Evolutionary conservation across 2,113 vertebrate species (phyloP), one percentile per base, ranked within the genome.

Genomic region (Trematocara macrostoma): DNA sequence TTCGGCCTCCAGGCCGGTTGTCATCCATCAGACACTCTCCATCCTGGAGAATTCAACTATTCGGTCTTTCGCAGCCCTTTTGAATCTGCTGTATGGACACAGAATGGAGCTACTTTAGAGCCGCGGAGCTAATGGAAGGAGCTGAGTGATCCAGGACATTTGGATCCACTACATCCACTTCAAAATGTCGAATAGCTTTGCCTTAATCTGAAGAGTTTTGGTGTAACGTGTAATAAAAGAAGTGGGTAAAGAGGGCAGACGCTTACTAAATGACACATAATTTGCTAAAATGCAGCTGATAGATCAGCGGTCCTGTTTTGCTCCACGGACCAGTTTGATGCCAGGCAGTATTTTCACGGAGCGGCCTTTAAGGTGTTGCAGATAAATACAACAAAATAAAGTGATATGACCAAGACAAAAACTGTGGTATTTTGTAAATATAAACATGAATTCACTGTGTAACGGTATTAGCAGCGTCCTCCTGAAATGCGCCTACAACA

Each of bases 401-500:
- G 0, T 53, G n/a, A 53, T 3, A 1, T 1, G 8, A 11, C n/a
- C 0, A 0, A 3, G n/a, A 53, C 51, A 53, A 20, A 52, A 6
- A 20, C 18, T 2, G 49, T 52, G 8, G 0, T 12, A 7, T 55
- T 55, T 55, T 56, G 53, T 56, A 56, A 56, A 56, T 56, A 29
- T 56, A 56, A 56, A 29, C 53, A 8, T 5, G 53, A 56, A 29
- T 29, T 56, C 7, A 8, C 23, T 26, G 47, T 49, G 53, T 15
- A 56, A 56, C 55, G 14, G 29, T 5, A 29, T 56, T 29, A 8
- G 53, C 53, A 29, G 53, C 7, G 7, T 29, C 53, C 53, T 56
- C 53, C 23, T 56, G 7, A 56, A 56, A 56, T 56, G 11, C 7
- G 0, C 53, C 53, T 0, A 29, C 23, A 8, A 8, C 53, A 56